Conservation (phyloP, 2,113 vertebrate species). For the Ophthalmotilapia sp. region DNA sequence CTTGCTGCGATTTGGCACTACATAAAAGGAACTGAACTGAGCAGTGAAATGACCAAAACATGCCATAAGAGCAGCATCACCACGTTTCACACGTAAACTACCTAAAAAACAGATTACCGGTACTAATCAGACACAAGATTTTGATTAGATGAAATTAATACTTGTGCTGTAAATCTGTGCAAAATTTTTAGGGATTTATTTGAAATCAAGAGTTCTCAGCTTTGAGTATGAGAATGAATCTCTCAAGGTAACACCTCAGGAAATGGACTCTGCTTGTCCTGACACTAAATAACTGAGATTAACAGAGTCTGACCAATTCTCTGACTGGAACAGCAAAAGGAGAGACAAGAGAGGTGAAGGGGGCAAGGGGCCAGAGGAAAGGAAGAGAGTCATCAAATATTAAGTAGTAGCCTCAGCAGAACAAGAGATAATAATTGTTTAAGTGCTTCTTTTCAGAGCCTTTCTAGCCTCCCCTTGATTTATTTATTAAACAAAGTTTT, state of each 20-base stretch:
- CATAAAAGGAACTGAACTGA: background rate
- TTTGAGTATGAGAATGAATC: background rate
- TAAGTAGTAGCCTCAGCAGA: conserved; percentile 72
- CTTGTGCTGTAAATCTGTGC: conserved; percentile 8
- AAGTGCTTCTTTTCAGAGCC: conserved; percentile 68
- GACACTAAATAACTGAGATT: conserved; percentile 34
- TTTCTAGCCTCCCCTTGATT: conserved; percentile 46
- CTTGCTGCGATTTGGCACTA: background rate
- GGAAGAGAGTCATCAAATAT: conserved; percentile 71
- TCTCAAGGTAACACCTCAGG: background rate
- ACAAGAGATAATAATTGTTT: conserved; percentile 77
- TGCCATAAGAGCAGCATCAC: background rate
- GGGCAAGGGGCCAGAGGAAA: conserved; percentile 20
- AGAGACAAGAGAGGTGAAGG: conserved; percentile 8
- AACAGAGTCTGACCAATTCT: conserved; percentile 24
- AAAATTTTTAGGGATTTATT: background rate
- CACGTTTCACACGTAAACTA: background rate
- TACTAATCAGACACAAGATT: background rate
- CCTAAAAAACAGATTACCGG: background rate
- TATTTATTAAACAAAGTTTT: conserved; percentile 63
- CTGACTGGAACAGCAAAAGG: conserved; percentile 15
- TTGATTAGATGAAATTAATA: background rate
- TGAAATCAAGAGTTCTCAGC: background rate
- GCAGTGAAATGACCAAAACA: background rate
- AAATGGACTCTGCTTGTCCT: background rate